Evolutionary conservation across 2,888 invertebrate genomes (phyloP).

Genomic region (Stenchaetothrips biformis): DNA sequence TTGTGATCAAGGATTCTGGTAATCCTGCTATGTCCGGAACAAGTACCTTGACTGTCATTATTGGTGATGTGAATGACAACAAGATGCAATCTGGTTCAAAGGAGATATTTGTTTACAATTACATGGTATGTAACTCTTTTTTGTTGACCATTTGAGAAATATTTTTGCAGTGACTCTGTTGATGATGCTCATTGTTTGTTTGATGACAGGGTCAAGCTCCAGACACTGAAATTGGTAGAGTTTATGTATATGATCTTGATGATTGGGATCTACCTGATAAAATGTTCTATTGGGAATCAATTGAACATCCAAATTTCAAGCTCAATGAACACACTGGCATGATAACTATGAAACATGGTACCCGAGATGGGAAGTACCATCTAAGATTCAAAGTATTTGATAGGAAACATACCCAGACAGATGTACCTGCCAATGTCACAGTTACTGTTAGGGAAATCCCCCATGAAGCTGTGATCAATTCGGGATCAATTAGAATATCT

Average conservation of each 20-base stretch:
- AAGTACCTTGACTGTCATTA: conserved; percentile 90
- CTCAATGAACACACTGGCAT: conserved; percentile 88
- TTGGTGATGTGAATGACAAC: conserved; percentile 97
- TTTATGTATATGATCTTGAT: conserved; percentile 95
- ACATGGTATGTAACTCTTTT: conserved; percentile 53
- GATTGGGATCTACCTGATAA: conserved; percentile 99
- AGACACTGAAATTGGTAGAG: conserved; percentile 87
- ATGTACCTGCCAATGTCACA: conserved; percentile 93
- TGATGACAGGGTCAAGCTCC: conserved; percentile 72
- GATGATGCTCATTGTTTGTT: neutral
- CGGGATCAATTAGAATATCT: conserved; percentile 87
- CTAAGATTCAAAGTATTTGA: conserved; percentile 78
- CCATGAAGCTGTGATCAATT: conserved; percentile 91
- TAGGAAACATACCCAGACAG: conserved; percentile 88
- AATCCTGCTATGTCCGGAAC: conserved; percentile 96
- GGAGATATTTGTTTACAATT: conserved; percentile 95
- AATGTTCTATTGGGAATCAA: conserved; percentile 89
- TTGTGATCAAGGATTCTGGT: conserved; percentile 95
- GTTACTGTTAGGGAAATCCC: conserved; percentile 92
- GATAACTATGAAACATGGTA: conserved; percentile 92
- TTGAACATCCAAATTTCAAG: conserved; percentile 81
- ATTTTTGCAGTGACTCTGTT: conserved; percentile 5
- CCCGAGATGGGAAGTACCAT: conserved; percentile 80
- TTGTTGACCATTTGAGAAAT: conserved; percentile 19
- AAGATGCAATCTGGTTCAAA: conserved; percentile 97